Conservation (phyloP, 2,113 vertebrate species). For the Mungos mungo region DNA sequence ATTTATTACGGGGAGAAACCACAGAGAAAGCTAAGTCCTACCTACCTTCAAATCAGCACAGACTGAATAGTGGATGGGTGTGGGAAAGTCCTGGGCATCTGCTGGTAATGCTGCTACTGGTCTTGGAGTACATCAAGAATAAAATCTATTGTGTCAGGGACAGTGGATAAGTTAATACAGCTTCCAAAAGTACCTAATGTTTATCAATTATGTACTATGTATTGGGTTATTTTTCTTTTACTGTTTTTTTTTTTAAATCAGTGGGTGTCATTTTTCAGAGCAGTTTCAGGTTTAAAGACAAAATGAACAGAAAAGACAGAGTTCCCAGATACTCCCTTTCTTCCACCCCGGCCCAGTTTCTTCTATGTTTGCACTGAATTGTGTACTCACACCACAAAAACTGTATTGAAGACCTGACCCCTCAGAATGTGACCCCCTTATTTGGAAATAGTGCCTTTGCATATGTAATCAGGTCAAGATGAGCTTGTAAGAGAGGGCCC, state of each 20-base stretch:
- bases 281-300: background rate
- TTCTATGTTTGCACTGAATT: background rate
- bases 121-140: background rate
- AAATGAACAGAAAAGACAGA: background rate
- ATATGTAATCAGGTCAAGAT: background rate
- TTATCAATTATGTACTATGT: background rate
- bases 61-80: background rate
- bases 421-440: background rate
- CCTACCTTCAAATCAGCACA: background rate
- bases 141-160: background rate
- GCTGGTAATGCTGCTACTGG: background rate
- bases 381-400: background rate
- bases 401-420: background rate
- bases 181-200: background rate
- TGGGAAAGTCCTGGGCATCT: background rate
- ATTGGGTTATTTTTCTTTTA: background rate
- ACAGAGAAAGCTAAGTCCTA: background rate
- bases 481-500: background rate
- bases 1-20: background rate
- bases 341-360: background rate
- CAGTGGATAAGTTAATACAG: background rate
- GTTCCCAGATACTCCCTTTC: background rate
- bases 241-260: background rate
- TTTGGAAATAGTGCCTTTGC: background rate
- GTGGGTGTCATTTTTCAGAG: conserved; percentile 15